Conservation (phyloP, 2,113 vertebrate species). For the Alethe diademata region DNA sequence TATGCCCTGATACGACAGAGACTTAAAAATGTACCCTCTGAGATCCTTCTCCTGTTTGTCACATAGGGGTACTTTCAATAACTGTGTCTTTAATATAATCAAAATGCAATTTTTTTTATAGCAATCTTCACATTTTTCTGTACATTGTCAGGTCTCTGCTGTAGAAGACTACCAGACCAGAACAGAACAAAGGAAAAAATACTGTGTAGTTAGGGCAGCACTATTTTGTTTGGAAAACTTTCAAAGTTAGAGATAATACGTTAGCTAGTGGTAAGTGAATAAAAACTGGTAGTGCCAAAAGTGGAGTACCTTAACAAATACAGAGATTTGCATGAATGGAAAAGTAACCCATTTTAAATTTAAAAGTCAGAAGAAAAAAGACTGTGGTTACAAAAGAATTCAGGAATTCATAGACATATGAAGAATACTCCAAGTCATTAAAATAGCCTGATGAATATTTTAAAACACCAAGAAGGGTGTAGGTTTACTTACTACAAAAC, state of each 20-base stretch:
- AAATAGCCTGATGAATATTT: background rate
- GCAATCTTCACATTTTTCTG: background rate
- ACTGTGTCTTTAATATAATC: background rate
- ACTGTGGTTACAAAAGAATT: background rate
- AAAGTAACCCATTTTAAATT: background rate
- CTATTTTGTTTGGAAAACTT: background rate
- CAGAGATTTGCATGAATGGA: background rate
- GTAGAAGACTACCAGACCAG: background rate
- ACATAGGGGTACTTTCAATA: background rate
- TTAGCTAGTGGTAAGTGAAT: background rate
- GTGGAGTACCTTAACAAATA: background rate
- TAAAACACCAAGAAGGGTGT: background rate
- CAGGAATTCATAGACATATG: background rate
- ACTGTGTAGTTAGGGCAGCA: background rate
- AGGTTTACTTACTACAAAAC: background rate
- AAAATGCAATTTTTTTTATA: background rate
- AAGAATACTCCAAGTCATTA: background rate
- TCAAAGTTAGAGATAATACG: background rate
- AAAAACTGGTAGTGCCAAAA: background rate
- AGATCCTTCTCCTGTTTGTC: background rate
- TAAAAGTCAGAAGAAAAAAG: background rate
- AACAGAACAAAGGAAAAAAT: background rate
- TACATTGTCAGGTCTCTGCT: background rate
- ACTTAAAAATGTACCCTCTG: background rate
- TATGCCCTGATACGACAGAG: background rate